These are phyloP conservation scores for Acanthornis magna DNA, from an alignment of 2,797 vertebrate genomes.

Conservation along the genomic window DNA sequence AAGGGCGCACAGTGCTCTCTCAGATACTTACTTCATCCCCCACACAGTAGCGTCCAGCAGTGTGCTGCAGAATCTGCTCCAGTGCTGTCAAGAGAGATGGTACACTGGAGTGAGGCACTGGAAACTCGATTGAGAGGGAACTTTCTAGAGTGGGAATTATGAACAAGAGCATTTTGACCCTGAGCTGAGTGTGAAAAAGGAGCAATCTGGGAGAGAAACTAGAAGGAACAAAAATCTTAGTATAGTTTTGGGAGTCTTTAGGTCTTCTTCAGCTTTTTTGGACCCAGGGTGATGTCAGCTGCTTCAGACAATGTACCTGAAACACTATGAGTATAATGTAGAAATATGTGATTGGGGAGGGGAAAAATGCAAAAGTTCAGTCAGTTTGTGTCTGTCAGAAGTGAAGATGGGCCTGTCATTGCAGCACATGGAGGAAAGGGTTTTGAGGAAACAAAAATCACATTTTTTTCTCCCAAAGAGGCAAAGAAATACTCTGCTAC, in stretches of 20 bases:
- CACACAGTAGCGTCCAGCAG: conserved; percentile 88
- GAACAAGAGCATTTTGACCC: background rate
- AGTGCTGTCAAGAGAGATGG: conserved; percentile 80
- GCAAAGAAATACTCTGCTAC: background rate
- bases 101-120: background rate
- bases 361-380: background rate
- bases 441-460: background rate
- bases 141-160: background rate
- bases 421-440: background rate
- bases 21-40: conserved; percentile 86
- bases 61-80: conserved; percentile 85
- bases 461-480: background rate
- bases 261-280: background rate
- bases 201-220: background rate
- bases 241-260: background rate
- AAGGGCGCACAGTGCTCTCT: background rate
- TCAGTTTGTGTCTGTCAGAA: background rate
- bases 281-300: background rate
- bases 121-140: background rate
- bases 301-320: background rate
- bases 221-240: background rate
- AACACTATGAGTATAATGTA: background rate
- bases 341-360: background rate
- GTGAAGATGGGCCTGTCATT: background rate
- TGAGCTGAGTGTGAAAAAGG: background rate